Conservation (phyloP, 2,113 vertebrate species). For the Erinaceus europaeus region DNA sequence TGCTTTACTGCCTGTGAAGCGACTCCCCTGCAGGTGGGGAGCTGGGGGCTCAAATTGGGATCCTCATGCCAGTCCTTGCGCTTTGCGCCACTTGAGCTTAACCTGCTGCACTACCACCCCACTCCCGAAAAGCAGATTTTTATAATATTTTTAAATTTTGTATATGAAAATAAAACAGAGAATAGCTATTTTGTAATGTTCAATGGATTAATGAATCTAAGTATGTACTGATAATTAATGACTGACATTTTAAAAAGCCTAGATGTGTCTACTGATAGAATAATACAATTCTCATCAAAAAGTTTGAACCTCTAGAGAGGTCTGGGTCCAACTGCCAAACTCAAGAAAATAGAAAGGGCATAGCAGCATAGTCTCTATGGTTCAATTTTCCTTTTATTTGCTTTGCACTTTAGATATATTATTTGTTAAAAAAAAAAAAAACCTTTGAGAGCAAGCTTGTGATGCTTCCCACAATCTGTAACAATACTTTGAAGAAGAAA, state of each 20-base stretch:
- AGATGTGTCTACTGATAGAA: not conserved
- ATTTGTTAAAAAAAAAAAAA: constrained; percentile 27
- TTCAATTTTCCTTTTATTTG: constrained; percentile 5
- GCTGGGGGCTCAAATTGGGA: too few species aligned
- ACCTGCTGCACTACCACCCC: too few species aligned
- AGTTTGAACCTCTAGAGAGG: not conserved
- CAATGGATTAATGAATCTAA: not conserved
- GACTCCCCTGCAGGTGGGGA: too few species aligned
- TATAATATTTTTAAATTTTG: not conserved
- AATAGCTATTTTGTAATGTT: not conserved
- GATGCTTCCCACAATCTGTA: not conserved
- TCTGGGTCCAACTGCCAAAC: not conserved
- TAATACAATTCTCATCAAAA: constrained; percentile 7
- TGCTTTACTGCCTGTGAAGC: too few species aligned
- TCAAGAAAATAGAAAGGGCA: not conserved
- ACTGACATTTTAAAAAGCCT: not conserved
- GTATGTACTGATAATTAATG: not conserved
- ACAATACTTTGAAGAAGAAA: constrained; percentile 39
- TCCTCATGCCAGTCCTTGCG: too few species aligned
- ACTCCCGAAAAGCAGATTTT: too few species aligned
- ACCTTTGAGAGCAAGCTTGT: not conserved
- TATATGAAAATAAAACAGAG: not conserved
- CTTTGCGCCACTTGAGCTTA: too few species aligned
- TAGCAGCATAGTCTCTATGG: not conserved
- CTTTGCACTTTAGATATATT: not conserved